A percentile compares a stretch with the other conserved stretches of the same genome.
These are phyloP conservation scores for Siderastrea siderea DNA, from an alignment of 92 coral and sea anemone genomes.

Conservation along the genomic window DNA sequence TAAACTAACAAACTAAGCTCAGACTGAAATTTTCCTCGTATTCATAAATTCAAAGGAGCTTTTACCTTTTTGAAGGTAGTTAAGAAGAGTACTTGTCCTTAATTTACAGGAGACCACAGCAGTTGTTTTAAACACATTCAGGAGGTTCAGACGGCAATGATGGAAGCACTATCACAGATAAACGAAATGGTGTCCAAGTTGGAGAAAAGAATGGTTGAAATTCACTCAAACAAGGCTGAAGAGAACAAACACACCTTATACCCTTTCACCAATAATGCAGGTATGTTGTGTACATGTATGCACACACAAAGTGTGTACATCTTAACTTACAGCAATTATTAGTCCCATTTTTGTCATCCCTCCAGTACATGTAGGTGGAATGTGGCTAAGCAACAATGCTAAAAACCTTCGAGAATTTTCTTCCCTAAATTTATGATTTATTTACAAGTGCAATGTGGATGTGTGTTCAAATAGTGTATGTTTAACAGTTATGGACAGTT, in stretches of 20 bases:
- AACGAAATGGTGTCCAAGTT: not conserved
- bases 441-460: too few relatives aligned
- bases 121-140: slow-evolving; percentile 9
- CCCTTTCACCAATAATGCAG: slow-evolving; percentile 39
- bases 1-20: too few relatives aligned
- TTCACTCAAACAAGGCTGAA: not conserved
- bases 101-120: slow-evolving; percentile 10
- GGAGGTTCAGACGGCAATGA: slow-evolving; percentile 7
- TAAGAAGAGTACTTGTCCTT: not conserved
- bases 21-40: too few relatives aligned
- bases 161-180: not conserved
- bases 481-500: too few relatives aligned
- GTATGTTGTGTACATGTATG: not conserved
- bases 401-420: too few relatives aligned
- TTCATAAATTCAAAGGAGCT: too few relatives aligned
- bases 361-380: too few relatives aligned
- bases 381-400: not conserved
- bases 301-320: not conserved
- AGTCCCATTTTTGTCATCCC: too few relatives aligned
- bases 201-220: slow-evolving; percentile 6
- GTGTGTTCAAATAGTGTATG: too few relatives aligned
- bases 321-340: not conserved
- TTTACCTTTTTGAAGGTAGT: too few relatives aligned
- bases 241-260: not conserved
- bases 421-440: too few relatives aligned